A percentile compares a stretch with the other conserved stretches of the same genome.
Conservation (phyloP, 2,888 invertebrate species). For the Exephanes ischioxanthus region DNA sequence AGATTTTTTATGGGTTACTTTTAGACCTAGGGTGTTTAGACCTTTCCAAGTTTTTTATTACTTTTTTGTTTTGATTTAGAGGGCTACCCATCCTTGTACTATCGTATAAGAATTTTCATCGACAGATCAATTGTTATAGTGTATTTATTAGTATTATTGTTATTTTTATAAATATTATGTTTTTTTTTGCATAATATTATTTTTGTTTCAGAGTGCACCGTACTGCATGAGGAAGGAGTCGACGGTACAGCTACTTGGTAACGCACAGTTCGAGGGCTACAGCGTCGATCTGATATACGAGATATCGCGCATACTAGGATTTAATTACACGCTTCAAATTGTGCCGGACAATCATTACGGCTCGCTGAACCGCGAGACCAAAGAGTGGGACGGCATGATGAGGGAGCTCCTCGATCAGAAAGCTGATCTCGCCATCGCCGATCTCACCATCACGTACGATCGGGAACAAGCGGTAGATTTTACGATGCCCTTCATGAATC, state of each 20-base stretch:
- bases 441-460: slow-evolving; percentile 98
- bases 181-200: not conserved
- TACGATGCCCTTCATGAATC: slow-evolving; percentile 97
- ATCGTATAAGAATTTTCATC: not conserved
- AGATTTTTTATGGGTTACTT: slow-evolving; percentile 58
- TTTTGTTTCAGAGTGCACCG: slow-evolving; percentile 92
- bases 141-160: not conserved
- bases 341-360: slow-evolving; percentile 95
- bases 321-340: slow-evolving; percentile 94
- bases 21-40: slow-evolving; percentile 18
- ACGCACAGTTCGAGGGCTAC: slow-evolving; percentile 97
- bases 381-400: slow-evolving; percentile 97
- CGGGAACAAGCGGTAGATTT: slow-evolving; percentile 94
- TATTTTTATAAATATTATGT: not conserved
- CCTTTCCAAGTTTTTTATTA: slow-evolving; percentile 7
- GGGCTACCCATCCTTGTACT: not conserved
- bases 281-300: slow-evolving; percentile 97
- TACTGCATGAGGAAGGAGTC: slow-evolving; percentile 98
- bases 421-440: slow-evolving; percentile 98
- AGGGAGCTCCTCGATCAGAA: slow-evolving; percentile 94
- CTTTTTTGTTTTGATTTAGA: not conserved
- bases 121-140: not conserved
- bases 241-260: slow-evolving; percentile 93
- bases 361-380: slow-evolving; percentile 92
- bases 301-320: slow-evolving; percentile 94